Evolutionary conservation across 2,797 vertebrate species (phyloP).

Genomic region (Ataeniobius toweri): DNA sequence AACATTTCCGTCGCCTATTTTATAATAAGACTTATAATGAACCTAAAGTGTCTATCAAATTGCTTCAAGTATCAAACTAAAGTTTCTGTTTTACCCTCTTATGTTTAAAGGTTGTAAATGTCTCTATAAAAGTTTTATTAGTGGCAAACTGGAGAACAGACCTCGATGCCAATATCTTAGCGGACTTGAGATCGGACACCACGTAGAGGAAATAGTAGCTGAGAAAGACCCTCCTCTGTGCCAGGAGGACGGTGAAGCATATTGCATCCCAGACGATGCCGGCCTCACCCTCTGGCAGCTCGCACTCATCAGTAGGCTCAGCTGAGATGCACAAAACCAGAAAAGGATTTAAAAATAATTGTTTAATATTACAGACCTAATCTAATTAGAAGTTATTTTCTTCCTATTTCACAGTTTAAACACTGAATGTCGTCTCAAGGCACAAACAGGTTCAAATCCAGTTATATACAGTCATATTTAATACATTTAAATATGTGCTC

Average conservation of each 20-base stretch:
- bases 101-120: not conserved
- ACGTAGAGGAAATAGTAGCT: slow-evolving; percentile 86
- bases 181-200: slow-evolving; percentile 81
- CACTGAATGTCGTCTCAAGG: not conserved
- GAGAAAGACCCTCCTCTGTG: slow-evolving; percentile 80
- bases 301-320: slow-evolving; percentile 72
- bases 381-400: too few relatives aligned
- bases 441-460: not conserved
- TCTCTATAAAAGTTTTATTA: not conserved
- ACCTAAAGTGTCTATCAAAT: not conserved
- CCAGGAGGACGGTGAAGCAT: slow-evolving; percentile 82
- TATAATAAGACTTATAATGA: not conserved
- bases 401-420: not conserved
- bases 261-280: slow-evolving; percentile 84
- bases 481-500: too few relatives aligned
- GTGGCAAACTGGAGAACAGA: slow-evolving; percentile 27
- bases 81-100: not conserved
- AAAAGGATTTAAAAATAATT: not conserved
- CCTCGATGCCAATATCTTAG: slow-evolving; percentile 82
- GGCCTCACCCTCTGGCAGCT: slow-evolving; percentile 80
- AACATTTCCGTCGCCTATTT: not conserved
- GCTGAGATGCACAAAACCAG: slow-evolving; percentile 54
- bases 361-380: not conserved
- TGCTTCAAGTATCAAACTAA: not conserved
- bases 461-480: not conserved